Evolutionary conservation across 1,140 invertebrate species (phyloP), one percentile per base, ranked within the genome.

Genomic region (Drosophila equinoxialis): DNA sequence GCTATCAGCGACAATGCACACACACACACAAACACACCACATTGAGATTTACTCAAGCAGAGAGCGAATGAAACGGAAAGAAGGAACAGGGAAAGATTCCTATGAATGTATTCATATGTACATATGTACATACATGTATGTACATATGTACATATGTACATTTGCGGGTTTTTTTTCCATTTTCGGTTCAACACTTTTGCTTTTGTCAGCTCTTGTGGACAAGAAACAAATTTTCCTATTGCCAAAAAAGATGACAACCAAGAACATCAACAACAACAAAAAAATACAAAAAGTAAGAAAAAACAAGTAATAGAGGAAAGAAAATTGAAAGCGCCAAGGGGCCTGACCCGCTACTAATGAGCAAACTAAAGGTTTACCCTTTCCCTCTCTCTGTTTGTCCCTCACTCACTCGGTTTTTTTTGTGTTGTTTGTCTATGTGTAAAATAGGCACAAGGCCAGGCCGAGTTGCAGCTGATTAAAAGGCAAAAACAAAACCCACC

Each of bases 1-100:
- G 77, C 84, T 81, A 89, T 87, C 84, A 89, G 84, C 80, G 84
- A 77, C 80, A 87, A 79, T 65, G 30, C 67, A 66, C 65, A 75
- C 35, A 57, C 17, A 48, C 7, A 35, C 11, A 60, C 17, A 65
- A 37, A 57, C 35, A 69, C 39, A 58, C 33, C 37, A 51, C 33
- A 51, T 41, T 30, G 35, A 17, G 30, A 51, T 51, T 51, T 39
- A 61, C 30, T 42, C 41, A 71, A 48, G 11, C 30, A 57, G 37
- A 60, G 41, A 60, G 55, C 14, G 10, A 42, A 33, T 20, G 55
- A 7, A 6, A 39, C 35, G n/a, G 45, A 35, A 65, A 63, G 35
- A 58, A 59, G 42, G 37, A 39, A 51, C 20, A 20, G 45, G 45
- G 17, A 6, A 6, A 2, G 17, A 51, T 23, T 23, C 7, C n/a